A percentile compares a stretch with the other conserved stretches of the same genome.
Evolutionary conservation across 2,113 vertebrate genomes (phyloP).

Genomic region (Antigone vipio): DNA sequence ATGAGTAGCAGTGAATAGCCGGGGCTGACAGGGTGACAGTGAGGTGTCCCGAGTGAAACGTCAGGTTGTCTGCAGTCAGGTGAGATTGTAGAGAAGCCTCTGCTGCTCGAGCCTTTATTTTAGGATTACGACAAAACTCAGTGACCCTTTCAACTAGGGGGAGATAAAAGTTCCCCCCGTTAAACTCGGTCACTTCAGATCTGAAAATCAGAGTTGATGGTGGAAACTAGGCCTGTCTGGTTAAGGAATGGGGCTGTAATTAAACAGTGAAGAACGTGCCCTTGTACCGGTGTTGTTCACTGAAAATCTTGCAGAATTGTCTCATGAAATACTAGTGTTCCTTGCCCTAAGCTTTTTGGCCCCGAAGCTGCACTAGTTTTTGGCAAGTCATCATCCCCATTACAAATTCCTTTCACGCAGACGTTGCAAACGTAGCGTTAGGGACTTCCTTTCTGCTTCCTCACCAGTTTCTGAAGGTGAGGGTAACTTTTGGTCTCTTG

Average conservation of each 20-base stretch:
- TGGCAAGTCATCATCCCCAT: not conserved
- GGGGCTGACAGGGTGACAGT: not conserved
- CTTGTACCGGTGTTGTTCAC: not conserved
- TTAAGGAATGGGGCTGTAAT: not conserved
- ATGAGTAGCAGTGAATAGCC: not conserved
- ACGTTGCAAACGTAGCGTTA: not conserved
- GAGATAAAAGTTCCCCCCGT: not conserved
- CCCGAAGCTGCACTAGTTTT: not conserved
- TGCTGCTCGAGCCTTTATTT: not conserved
- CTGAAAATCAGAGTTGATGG: not conserved
- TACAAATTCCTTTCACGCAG: not conserved
- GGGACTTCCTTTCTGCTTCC: conserved; percentile 42
- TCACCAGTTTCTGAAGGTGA: conserved; percentile 31
- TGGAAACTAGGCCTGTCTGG: not conserved
- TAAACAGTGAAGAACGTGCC: not conserved
- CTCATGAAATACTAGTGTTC: not conserved
- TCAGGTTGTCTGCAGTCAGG: not conserved
- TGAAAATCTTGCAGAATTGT: not conserved
- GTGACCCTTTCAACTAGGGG: not conserved
- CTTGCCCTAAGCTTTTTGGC: not conserved
- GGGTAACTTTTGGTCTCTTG: not conserved
- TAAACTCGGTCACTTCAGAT: not conserved
- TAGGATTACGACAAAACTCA: not conserved
- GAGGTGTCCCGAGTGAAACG: not conserved
- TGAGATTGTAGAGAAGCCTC: not conserved